phyloP scores from a whole-genome alignment of 2,888 invertebrate genomes.

The Hetaerina titia region DNA sequence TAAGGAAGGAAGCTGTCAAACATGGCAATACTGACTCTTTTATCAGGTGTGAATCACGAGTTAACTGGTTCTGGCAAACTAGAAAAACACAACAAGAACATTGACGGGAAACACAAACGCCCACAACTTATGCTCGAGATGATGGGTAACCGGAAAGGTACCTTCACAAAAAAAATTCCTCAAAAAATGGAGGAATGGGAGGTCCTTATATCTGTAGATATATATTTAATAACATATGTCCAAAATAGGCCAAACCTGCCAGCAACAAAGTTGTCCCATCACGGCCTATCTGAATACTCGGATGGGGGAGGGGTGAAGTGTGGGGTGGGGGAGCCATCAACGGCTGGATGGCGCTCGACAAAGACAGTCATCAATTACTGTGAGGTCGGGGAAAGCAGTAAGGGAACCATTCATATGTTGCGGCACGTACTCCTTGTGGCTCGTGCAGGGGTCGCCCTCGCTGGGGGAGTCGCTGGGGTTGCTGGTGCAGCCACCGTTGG shows the following conservation, averaged over 20 bases:
- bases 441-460: conserved; percentile 37
- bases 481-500: conserved; percentile 39
- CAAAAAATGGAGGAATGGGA: conserved; percentile 52
- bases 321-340: conserved; percentile 15
- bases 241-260: conserved; percentile 53
- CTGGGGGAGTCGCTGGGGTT: conserved; percentile 52
- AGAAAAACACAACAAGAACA: conserved; percentile 34
- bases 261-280: conserved; percentile 55
- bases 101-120: conserved; percentile 33
- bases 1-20: background rate
- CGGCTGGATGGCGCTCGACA: background rate
- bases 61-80: background rate
- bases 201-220: background rate
- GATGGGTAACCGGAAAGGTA: conserved; percentile 44
- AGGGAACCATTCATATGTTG: conserved; percentile 58
- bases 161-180: conserved; percentile 52
- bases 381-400: conserved; percentile 13
- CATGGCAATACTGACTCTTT: background rate
- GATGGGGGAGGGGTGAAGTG: conserved; percentile 12
- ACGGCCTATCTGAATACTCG: conserved; percentile 38
- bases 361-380: conserved; percentile 24
- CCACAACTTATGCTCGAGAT: conserved; percentile 26
- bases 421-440: conserved; percentile 66
- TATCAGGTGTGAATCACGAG: background rate
- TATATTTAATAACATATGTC: conserved; percentile 24